A percentile compares a stretch with the other conserved stretches of the same genome.
Conservation (phyloP, 2,888 invertebrate species). For the Venusia cambrica region DNA sequence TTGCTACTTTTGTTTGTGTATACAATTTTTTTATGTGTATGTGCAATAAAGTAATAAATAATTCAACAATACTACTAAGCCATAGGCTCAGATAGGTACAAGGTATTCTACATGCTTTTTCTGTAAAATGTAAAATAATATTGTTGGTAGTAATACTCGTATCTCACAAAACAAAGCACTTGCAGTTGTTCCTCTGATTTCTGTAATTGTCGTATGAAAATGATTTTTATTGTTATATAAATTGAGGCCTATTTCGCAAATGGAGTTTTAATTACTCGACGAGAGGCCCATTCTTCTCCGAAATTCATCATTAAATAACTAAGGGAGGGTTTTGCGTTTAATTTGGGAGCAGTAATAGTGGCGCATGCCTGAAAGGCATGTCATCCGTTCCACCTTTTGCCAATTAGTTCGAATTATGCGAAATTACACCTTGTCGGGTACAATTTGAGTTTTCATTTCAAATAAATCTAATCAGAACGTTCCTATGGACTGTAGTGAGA, state of each 20-base stretch:
- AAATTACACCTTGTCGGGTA: constrained; percentile 45
- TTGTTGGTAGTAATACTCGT: too few relatives aligned
- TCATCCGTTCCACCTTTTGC: constrained; percentile 41
- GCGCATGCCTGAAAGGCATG: constrained; percentile 46
- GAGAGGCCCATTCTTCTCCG: constrained; percentile 47
- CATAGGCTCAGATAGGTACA: too few relatives aligned
- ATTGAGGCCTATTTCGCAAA: constrained; percentile 43
- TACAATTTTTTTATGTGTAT: too few relatives aligned
- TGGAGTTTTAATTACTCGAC: constrained; percentile 55
- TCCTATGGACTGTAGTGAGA: constrained; percentile 34
- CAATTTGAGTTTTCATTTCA: constrained; percentile 48
- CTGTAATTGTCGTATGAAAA: constrained; percentile 30
- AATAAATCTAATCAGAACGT: constrained; percentile 31
- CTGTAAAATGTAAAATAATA: too few relatives aligned
- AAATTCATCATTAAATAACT: constrained; percentile 51
- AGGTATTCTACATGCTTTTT: too few relatives aligned
- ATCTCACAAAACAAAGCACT: constrained; percentile 14
- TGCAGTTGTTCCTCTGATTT: constrained; percentile 27
- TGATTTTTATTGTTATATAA: constrained; percentile 31
- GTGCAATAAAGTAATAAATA: too few relatives aligned
- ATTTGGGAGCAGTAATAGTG: constrained; percentile 51
- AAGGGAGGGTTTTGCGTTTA: constrained; percentile 35
- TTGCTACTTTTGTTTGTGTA: too few relatives aligned
- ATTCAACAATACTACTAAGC: too few relatives aligned
- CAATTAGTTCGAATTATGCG: constrained; percentile 46